Evolutionary conservation across 2,113 vertebrate species (phyloP).

Genomic region (Calyptomena viridis): DNA sequence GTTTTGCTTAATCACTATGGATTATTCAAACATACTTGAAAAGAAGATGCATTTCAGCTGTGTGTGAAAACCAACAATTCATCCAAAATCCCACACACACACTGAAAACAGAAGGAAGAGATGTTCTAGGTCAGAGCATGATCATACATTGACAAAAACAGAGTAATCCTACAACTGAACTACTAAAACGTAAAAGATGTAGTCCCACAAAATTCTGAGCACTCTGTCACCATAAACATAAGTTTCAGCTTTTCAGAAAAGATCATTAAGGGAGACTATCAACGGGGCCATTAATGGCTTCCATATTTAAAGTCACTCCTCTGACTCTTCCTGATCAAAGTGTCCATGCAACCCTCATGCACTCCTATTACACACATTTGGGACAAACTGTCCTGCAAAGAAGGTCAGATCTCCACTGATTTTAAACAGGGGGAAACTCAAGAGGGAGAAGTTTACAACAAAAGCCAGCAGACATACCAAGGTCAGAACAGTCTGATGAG

Average conservation of each 20-base stretch:
- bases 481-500: not conserved
- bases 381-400: not conserved
- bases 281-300: not conserved
- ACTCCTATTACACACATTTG: not conserved
- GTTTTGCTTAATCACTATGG: conserved; percentile 53
- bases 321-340: not conserved
- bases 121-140: not conserved
- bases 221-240: not conserved
- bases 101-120: not conserved
- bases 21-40: conserved; percentile 55
- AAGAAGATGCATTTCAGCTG: conserved; percentile 48
- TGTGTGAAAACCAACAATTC: conserved; percentile 29
- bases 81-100: conserved; percentile 22
- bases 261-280: not conserved
- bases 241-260: not conserved
- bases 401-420: not conserved
- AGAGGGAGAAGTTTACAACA: not conserved
- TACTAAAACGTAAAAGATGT: not conserved
- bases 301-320: not conserved
- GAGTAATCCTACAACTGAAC: not conserved
- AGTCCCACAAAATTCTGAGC: not conserved
- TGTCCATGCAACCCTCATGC: not conserved
- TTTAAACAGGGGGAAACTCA: not conserved
- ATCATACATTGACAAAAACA: not conserved
- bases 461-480: not conserved